Evolutionary conservation across 1,140 invertebrate genomes (phyloP), one percentile per base, ranked within the genome.

Genomic region (Hylaeus anthracinus): DNA sequence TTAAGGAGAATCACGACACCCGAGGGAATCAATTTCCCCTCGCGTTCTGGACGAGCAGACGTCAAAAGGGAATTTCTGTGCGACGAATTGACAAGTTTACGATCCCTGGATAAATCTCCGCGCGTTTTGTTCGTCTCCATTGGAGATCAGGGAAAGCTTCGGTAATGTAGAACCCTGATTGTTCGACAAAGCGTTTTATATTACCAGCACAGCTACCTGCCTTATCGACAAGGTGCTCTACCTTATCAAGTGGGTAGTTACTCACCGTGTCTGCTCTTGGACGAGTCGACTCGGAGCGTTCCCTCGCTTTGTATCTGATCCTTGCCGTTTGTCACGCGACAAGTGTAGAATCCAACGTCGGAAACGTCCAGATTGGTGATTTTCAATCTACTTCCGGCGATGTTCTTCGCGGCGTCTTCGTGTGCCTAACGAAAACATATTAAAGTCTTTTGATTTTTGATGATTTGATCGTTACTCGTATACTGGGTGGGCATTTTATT

Each of bases 261-360:
- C 89, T 84, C 81, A 90, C 90, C 84, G 48, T 87, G 83, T 65
- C 85, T 84, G 53, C 60, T 87, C n/a, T 83, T 86, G 6, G 85
- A 80, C 0, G 87, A 92, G 84, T 94, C 94, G 51, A 97, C 95
- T 70, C 94, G 91, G 1, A 97, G 90, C 51, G 95, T 94, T 15
- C 94, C 95, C 10, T 95, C 95, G 5, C 95, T 95, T 51, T 94
- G 93, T 26, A 96, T 94, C 79, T 91, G 93, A 79, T 95, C 94
- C n/a, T 94, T 91, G 5, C 94, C 94, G 84, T 96, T 96, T 56
- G 88, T 91, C 1, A 95, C 96, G 75, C 95, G 94, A 91, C 96
- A 97, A n/a, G 94, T 94, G 88, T 97, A 96, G 91, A 94, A 96
- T 37, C 96, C 96, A 55, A 94, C 94, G 90, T 97, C 96, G 75